These are phyloP conservation scores for Ooceraea biroi DNA, from an alignment of 1,140 invertebrate species.

Conservation along the genomic window DNA sequence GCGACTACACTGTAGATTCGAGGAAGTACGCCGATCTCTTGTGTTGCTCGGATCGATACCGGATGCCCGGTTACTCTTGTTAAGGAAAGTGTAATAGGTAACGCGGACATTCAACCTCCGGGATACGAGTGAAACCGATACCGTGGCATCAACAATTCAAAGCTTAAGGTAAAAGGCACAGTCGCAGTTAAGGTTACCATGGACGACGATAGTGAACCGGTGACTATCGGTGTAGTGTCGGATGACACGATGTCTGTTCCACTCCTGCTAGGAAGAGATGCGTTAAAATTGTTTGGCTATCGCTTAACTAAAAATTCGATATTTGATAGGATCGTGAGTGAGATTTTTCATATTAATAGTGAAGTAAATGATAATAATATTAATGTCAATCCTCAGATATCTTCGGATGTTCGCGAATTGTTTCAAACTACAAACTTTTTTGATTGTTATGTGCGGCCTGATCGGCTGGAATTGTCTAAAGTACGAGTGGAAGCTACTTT, in stretches of 20 bases:
- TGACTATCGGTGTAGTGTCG: neutral
- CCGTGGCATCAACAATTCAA: neutral
- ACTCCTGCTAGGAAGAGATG: neutral
- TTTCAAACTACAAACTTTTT: neutral
- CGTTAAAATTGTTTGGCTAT: neutral
- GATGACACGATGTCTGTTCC: neutral
- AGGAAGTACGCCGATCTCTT: neutral
- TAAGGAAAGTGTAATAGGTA: neutral
- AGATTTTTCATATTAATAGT: neutral
- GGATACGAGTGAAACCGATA: neutral
- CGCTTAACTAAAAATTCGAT: neutral
- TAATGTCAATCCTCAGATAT: neutral
- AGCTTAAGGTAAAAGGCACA: neutral
- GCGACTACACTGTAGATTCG: neutral
- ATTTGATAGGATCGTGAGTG: neutral
- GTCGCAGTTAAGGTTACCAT: neutral
- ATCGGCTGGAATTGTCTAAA: neutral
- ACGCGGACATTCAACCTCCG: neutral
- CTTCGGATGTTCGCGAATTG: no score
- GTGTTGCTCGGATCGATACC: neutral
- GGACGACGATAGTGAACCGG: neutral
- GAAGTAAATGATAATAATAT: neutral
- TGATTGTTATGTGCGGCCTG: neutral
- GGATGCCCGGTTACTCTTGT: slow-evolving; percentile 9
- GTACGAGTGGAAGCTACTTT: neutral